phyloP scores from a whole-genome alignment of 2,888 invertebrate species.

The Parapristionchus giblindavisi region DNA sequence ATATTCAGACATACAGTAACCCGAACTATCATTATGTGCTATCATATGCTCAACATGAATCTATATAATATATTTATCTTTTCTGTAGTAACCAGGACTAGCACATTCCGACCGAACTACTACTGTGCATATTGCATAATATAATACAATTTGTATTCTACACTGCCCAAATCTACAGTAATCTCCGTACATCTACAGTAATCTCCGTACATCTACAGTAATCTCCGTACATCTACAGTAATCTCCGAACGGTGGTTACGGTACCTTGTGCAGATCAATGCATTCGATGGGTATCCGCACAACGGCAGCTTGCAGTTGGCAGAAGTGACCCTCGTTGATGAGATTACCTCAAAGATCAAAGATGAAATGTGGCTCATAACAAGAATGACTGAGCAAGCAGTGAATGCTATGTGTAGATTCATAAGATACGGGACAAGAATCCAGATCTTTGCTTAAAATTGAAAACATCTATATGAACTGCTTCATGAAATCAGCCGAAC shows the following conservation, averaged over 20 bases:
- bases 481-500: too few relatives aligned
- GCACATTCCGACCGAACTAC: background rate
- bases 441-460: background rate
- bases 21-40: too few relatives aligned
- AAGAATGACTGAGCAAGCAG: too few relatives aligned
- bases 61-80: too few relatives aligned
- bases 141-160: background rate
- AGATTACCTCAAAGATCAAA: conserved; percentile 23
- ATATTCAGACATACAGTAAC: too few relatives aligned
- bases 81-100: background rate
- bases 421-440: background rate
- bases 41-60: too few relatives aligned
- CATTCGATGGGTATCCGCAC: conserved; percentile 80
- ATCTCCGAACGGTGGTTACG: too few relatives aligned
- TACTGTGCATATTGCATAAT: too few relatives aligned
- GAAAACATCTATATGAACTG: background rate
- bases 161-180: too few relatives aligned
- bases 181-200: too few relatives aligned
- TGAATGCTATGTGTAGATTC: too few relatives aligned
- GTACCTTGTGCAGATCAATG: conserved; percentile 81
- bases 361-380: too few relatives aligned
- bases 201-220: background rate
- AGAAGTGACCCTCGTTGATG: conserved; percentile 74
- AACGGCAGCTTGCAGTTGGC: conserved; percentile 79
- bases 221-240: conserved; percentile 1